Percentiles rank a stretch among this genome's conserved stretches.
Conservation (phyloP, 2,888 invertebrate genomes). For the Apoda limacodes region DNA sequence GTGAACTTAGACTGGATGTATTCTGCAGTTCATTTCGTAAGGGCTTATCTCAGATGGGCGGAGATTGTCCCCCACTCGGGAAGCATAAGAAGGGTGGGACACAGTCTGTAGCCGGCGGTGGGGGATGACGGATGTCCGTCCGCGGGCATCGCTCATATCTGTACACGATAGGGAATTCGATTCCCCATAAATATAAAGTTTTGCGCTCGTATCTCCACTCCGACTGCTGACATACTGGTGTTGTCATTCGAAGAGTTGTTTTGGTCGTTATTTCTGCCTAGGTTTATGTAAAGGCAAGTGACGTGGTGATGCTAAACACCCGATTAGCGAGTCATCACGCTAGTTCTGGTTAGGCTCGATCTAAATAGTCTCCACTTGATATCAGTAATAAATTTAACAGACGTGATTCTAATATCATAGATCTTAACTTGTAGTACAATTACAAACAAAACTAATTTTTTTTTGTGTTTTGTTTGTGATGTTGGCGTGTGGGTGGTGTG, state of each 20-base stretch:
- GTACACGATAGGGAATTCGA: slow-evolving; percentile 57
- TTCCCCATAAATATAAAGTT: slow-evolving; percentile 48
- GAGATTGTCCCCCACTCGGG: slow-evolving; percentile 26
- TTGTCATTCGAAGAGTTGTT: slow-evolving; percentile 12
- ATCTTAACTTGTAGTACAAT: no score
- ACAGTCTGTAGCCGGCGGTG: slow-evolving; percentile 46
- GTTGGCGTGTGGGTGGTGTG: no score
- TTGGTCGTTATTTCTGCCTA: slow-evolving; percentile 16
- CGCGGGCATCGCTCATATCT: slow-evolving; percentile 47
- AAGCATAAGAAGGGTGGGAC: slow-evolving; percentile 34
- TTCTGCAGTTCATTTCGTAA: slow-evolving; percentile 13
- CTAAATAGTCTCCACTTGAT: slow-evolving; percentile 18
- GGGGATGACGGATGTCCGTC: slow-evolving; percentile 59
- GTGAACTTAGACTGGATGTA: slow-evolving; percentile 4
- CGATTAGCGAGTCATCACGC: no score
- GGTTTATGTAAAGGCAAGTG: slow-evolving; percentile 14
- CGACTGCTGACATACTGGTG: slow-evolving; percentile 17
- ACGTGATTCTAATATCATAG: slow-evolving; percentile 19
- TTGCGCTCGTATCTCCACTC: slow-evolving; percentile 8
- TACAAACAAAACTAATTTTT: no score
- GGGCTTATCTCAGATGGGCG: slow-evolving; percentile 27
- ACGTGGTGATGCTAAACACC: slow-evolving; percentile 21
- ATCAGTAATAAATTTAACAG: slow-evolving; percentile 17
- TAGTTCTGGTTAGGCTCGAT: slow-evolving; percentile 16
- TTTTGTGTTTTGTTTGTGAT: no score